phyloP scores from a whole-genome alignment of 2,888 invertebrate species.

The Schizaphis graminum region DNA sequence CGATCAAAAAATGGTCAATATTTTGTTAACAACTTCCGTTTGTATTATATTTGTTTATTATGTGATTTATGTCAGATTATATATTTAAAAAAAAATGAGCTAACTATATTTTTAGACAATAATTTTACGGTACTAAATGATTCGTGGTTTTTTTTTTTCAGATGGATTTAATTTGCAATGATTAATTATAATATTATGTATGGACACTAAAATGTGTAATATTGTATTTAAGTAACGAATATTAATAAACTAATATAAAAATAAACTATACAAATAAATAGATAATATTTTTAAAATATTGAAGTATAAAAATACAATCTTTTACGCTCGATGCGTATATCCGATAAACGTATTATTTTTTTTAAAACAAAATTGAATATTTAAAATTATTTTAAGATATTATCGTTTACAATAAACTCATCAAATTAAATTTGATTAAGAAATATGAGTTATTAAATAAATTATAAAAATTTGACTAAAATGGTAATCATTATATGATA shows the following conservation, averaged over 20 bases:
- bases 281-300: no score
- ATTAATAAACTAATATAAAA: no score
- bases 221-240: no score
- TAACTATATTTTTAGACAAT: neutral
- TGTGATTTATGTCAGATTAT: neutral
- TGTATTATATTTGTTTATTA: neutral
- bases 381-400: neutral
- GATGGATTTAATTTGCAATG: neutral
- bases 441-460: neutral
- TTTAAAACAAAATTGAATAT: neutral
- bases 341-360: neutral
- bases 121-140: neutral
- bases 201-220: neutral
- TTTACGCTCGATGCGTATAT: neutral
- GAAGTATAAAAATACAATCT: neutral
- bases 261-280: no score
- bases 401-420: neutral
- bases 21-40: neutral
- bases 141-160: neutral
- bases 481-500: neutral
- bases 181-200: neutral
- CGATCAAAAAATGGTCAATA: neutral
- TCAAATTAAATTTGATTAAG: neutral
- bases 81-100: neutral
- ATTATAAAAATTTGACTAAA: neutral